phyloP scores from a whole-genome alignment of 2,797 vertebrate genomes.

The Neosilurus mollespiculum region DNA sequence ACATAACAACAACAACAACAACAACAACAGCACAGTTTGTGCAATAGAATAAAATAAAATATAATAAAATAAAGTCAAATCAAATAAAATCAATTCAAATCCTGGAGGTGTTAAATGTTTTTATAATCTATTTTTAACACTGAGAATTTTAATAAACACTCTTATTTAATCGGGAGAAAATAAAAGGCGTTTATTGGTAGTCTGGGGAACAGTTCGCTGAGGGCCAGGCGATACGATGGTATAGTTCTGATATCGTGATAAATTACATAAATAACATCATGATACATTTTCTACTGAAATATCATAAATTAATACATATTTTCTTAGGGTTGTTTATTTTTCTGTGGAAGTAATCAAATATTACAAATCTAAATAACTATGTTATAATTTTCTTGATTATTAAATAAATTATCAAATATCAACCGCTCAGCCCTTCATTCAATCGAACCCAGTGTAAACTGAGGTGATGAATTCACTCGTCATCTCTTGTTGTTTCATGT shows the following conservation, averaged over 20 bases:
- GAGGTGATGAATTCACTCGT: not conserved
- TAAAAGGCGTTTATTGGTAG: not conserved
- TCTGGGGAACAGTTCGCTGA: not conserved
- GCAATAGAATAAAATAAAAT: not conserved
- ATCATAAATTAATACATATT: not conserved
- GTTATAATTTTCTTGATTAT: not conserved
- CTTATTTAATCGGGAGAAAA: not conserved
- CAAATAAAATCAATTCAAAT: not conserved
- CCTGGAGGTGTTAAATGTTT: not conserved
- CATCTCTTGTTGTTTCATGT: not conserved
- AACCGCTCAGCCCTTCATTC: not conserved
- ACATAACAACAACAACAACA: not conserved
- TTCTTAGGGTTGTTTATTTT: not conserved
- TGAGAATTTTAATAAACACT: not conserved
- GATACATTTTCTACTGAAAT: not conserved
- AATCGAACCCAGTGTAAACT: not conserved
- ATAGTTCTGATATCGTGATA: not conserved
- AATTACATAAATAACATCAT: not conserved
- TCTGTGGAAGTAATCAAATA: not conserved
- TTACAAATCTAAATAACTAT: not conserved
- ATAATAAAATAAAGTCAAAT: not conserved
- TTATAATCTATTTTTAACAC: not conserved
- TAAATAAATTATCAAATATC: not conserved
- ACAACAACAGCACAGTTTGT: constrained; percentile 54
- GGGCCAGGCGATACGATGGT: not conserved